Conservation (phyloP, 2,113 vertebrate species). For the Fulica atra region DNA sequence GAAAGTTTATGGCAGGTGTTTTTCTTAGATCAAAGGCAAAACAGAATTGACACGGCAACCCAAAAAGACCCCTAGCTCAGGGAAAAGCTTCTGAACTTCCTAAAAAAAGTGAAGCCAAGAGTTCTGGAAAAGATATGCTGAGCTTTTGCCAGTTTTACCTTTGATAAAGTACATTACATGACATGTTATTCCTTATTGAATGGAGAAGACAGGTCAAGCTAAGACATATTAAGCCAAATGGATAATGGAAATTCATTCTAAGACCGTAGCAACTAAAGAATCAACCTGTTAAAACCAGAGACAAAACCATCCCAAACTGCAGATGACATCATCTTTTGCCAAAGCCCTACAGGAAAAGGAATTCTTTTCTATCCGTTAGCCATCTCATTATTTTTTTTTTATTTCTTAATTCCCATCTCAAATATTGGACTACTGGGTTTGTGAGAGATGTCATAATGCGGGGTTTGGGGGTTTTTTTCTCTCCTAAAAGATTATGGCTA, state of each 20-base stretch:
- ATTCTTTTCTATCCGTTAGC: background rate
- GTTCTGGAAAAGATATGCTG: background rate
- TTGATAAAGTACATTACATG: background rate
- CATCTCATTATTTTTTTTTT: background rate
- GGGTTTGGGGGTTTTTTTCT: no score
- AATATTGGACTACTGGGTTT: accelerated
- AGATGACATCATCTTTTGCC: background rate
- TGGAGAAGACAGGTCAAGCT: background rate
- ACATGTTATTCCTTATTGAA: background rate
- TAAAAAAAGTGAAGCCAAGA: background rate
- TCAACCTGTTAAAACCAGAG: background rate
- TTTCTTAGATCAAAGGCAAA: background rate
- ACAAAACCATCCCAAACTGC: background rate
- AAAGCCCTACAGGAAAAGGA: background rate
- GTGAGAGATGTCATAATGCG: background rate
- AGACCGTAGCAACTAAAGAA: background rate
- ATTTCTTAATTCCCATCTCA: background rate
- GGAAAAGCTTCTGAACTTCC: background rate
- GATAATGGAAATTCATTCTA: background rate
- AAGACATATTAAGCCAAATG: background rate
- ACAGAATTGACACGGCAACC: background rate
- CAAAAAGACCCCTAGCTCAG: background rate
- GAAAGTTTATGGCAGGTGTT: background rate
- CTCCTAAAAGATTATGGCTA: background rate
- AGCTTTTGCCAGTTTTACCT: background rate